Evolutionary conservation across 2,797 vertebrate genomes (phyloP).

Genomic region (Gobionotothen gibberifrons): DNA sequence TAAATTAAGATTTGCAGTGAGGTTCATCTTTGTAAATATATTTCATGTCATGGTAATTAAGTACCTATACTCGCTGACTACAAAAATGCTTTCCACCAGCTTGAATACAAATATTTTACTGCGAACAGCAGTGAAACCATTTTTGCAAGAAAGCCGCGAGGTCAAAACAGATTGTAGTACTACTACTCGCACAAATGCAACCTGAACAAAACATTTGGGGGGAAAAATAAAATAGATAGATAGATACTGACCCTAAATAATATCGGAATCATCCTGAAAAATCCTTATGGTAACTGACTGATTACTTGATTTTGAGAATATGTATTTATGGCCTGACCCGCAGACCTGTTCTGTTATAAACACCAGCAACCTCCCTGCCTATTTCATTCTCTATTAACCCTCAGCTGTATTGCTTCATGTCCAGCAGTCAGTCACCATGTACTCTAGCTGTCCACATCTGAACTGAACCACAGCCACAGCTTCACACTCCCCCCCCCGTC

Average conservation of each 20-base stretch:
- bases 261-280: no score
- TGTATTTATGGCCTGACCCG: not conserved
- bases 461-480: constrained; percentile 32
- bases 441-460: constrained; percentile 22
- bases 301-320: not conserved
- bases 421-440: constrained; percentile 19
- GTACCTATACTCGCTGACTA: not conserved
- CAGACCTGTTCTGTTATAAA: constrained; percentile 3
- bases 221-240: no score
- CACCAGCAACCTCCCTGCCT: constrained; percentile 11
- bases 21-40: no score
- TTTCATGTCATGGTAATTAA: not conserved
- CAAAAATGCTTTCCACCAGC: not conserved
- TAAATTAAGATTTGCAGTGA: not conserved
- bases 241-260: no score
- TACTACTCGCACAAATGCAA: not conserved
- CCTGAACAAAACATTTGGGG: not conserved
- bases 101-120: not conserved
- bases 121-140: not conserved
- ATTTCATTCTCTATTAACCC: not conserved
- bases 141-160: not conserved
- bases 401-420: constrained; percentile 6
- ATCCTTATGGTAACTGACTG: no score
- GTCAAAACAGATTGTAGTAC: not conserved
- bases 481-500: not conserved